Evolutionary conservation across 2,113 vertebrate genomes (phyloP).

Genomic region (Peromyscus californicus): DNA sequence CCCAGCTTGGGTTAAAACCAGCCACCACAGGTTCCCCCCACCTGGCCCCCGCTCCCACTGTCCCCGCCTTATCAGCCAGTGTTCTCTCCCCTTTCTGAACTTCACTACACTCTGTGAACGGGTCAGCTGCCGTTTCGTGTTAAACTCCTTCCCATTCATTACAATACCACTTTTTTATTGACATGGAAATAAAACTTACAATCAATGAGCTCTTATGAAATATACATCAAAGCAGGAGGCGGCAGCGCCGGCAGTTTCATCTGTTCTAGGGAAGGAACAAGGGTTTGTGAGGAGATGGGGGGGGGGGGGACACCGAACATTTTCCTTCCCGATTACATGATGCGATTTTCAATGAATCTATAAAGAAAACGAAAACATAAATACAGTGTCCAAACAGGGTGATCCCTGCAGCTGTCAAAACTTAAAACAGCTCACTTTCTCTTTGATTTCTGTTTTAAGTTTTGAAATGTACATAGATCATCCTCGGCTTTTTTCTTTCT

Average conservation of each 20-base stretch:
- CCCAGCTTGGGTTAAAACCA: neutral
- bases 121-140: conserved; percentile 74
- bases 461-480: conserved; percentile 81
- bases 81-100: neutral
- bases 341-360: conserved; percentile 81
- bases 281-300: conserved; percentile 18
- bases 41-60: neutral
- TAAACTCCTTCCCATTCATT: conserved; percentile 78
- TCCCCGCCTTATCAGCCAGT: conserved; percentile 7
- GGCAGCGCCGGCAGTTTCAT: conserved; percentile 50
- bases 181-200: conserved; percentile 81
- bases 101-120: neutral
- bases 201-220: conserved; percentile 83
- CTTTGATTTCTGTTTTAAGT: conserved; percentile 85
- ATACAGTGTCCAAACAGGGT: conserved; percentile 69
- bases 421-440: conserved; percentile 81
- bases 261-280: conserved; percentile 73
- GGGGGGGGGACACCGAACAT: conserved; percentile 35
- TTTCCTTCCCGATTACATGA: conserved; percentile 81
- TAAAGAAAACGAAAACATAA: conserved; percentile 77
- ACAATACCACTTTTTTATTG: conserved; percentile 74
- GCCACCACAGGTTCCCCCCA: rapidly evolving
- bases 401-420: conserved; percentile 79
- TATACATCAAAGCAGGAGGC: conserved; percentile 81
- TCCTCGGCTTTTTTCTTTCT: neutral